These are phyloP conservation scores for Conus canariensis DNA, from an alignment of 2,888 invertebrate species.

Conservation along the genomic window DNA sequence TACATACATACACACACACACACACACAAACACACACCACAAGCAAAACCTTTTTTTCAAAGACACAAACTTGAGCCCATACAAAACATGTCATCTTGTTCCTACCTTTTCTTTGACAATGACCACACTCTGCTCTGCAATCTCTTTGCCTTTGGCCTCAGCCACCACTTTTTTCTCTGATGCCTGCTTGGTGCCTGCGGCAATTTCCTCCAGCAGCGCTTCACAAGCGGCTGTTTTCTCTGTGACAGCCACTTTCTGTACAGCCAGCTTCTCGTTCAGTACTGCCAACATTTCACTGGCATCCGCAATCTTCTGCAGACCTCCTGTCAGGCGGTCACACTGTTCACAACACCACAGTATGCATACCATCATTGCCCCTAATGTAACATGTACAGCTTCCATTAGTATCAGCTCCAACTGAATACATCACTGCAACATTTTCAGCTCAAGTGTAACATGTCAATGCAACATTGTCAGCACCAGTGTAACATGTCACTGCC, in stretches of 20 bases:
- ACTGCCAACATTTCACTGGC: conserved; percentile 90
- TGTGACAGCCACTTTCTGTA: conserved; percentile 90
- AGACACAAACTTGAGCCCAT: background rate
- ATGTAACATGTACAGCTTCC: too few species aligned
- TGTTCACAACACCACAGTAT: conserved; percentile 66
- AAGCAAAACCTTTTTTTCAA: too few species aligned
- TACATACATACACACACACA: too few species aligned
- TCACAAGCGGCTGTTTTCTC: conserved; percentile 91
- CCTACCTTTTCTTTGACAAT: conserved; percentile 88
- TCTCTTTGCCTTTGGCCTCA: conserved; percentile 88
- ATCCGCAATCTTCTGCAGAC: conserved; percentile 91
- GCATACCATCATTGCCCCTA: background rate
- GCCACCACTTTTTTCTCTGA: conserved; percentile 89
- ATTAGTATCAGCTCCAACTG: too few species aligned
- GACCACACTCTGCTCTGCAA: conserved; percentile 89
- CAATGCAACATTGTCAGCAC: too few species aligned
- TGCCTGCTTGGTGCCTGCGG: conserved; percentile 82
- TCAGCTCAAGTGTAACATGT: too few species aligned
- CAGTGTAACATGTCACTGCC: too few species aligned
- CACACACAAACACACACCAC: too few species aligned
- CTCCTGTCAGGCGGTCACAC: conserved; percentile 86
- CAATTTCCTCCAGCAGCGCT: conserved; percentile 87
- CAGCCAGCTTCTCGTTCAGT: conserved; percentile 88
- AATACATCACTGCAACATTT: too few species aligned
- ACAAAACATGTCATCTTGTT: background rate